These are phyloP conservation scores for Coreoperca whiteheadi DNA, from an alignment of 2,113 vertebrate species.

Conservation along the genomic window DNA sequence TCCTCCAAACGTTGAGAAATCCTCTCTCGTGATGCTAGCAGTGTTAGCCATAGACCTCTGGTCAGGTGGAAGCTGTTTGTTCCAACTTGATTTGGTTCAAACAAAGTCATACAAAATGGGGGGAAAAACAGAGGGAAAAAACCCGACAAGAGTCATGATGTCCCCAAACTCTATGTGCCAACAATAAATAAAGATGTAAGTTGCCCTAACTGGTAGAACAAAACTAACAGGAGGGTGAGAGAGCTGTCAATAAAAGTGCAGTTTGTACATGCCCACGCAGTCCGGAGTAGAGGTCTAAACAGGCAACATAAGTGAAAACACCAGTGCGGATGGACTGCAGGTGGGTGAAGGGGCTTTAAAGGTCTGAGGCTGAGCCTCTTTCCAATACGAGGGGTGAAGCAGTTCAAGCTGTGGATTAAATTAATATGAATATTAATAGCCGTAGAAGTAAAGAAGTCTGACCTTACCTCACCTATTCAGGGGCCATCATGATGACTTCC, in stretches of 20 bases:
- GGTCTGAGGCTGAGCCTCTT: neutral
- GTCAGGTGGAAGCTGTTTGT: neutral
- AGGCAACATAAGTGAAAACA: neutral
- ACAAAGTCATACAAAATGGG: neutral
- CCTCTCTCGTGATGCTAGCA: neutral
- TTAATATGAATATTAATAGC: conserved; percentile 13
- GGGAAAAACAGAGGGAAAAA: neutral
- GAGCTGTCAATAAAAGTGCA: neutral
- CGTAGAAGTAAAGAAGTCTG: neutral
- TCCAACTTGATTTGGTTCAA: neutral
- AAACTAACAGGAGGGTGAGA: neutral
- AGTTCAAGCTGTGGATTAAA: neutral
- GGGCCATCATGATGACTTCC: neutral
- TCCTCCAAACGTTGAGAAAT: neutral
- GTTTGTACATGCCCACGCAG: neutral
- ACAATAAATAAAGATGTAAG: neutral
- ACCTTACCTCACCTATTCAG: neutral
- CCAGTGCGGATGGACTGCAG: neutral
- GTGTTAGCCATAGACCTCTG: neutral
- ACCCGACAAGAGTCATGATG: neutral
- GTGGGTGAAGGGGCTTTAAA: neutral
- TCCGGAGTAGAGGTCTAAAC: neutral
- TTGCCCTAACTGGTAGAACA: neutral
- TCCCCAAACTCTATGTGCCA: neutral
- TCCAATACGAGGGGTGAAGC: neutral